These are phyloP conservation scores for Ypsolopha scabrella DNA, from an alignment of 2,888 invertebrate species.

Conservation along the genomic window DNA sequence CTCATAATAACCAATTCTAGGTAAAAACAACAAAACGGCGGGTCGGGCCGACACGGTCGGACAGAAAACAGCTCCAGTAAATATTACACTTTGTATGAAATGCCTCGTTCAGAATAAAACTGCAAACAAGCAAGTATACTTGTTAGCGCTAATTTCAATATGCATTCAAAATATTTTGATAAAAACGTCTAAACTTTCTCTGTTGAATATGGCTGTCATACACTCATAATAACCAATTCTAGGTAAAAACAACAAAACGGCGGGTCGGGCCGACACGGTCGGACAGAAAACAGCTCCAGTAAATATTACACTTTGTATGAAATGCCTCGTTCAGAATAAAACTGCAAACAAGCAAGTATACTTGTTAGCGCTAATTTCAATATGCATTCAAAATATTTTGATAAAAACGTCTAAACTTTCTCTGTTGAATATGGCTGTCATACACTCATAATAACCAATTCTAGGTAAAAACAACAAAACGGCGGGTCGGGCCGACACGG, in stretches of 20 bases:
- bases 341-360: no score
- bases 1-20: background rate
- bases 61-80: constrained; percentile 30
- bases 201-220: no score
- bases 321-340: constrained; percentile 21
- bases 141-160: no score
- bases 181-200: no score
- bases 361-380: no score
- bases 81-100: constrained; percentile 3
- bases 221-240: background rate
- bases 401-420: no score
- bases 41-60: constrained; percentile 31
- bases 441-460: background rate
- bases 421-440: no score
- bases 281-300: constrained; percentile 33
- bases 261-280: constrained; percentile 29
- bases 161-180: no score
- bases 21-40: constrained; percentile 9
- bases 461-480: constrained; percentile 5
- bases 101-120: constrained; percentile 22
- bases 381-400: no score
- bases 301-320: constrained; percentile 2
- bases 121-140: no score
- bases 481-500: constrained; percentile 25
- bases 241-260: constrained; percentile 6